Conservation (phyloP, 2,888 invertebrate genomes). For the Eilema griseolum region DNA sequence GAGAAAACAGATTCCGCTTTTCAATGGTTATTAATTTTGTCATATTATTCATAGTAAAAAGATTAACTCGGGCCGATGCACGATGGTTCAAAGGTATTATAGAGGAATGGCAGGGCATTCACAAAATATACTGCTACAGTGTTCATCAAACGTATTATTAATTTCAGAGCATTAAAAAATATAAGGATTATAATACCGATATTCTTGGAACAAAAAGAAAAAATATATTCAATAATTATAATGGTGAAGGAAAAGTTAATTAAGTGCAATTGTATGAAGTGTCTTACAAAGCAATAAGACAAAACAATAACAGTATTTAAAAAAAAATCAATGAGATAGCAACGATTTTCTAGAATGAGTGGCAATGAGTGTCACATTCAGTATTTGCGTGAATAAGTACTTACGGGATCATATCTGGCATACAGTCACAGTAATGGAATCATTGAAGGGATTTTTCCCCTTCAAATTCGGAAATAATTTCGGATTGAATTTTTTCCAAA, state of each 20-base stretch:
- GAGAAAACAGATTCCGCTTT: conserved; percentile 37
- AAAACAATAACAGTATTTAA: background rate
- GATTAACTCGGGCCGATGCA: background rate
- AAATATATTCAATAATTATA: background rate
- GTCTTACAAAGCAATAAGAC: background rate
- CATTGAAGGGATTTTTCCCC: background rate
- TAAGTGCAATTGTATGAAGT: background rate
- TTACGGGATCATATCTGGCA: background rate
- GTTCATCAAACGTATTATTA: background rate
- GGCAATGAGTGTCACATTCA: no score
- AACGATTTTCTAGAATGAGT: background rate
- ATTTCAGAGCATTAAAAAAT: background rate
- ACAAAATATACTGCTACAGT: background rate
- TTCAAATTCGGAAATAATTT: background rate
- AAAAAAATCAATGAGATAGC: no score
- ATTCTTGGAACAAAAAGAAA: background rate
- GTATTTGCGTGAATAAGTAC: background rate
- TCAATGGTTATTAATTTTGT: conserved; percentile 12
- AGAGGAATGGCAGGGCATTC: background rate
- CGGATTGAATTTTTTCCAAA: background rate
- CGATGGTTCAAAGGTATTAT: background rate
- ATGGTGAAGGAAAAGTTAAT: background rate
- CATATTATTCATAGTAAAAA: background rate
- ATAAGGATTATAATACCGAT: background rate
- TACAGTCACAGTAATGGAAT: background rate